phyloP scores from a whole-genome alignment of 2,888 invertebrate species.

The Polyommatus iphigenia region DNA sequence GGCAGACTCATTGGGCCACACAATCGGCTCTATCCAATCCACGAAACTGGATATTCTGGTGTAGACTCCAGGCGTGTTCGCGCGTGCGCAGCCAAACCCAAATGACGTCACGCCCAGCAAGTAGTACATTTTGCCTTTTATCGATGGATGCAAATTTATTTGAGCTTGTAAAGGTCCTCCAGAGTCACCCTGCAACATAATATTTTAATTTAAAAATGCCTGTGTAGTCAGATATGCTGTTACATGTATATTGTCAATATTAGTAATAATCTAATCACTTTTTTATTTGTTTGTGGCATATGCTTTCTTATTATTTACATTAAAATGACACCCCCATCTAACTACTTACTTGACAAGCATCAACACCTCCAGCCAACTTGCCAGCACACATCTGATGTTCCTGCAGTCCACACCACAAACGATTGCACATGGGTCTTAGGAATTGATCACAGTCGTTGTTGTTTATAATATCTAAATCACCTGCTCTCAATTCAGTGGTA shows the following conservation, averaged over 20 bases:
- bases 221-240: too few species aligned
- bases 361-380: slow-evolving; percentile 43
- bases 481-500: slow-evolving; percentile 25
- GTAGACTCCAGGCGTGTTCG: slow-evolving; percentile 46
- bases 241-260: too few species aligned
- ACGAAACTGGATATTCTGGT: slow-evolving; percentile 44
- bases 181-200: slow-evolving; percentile 81
- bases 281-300: too few species aligned
- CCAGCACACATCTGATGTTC: slow-evolving; percentile 45
- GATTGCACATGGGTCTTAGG: slow-evolving; percentile 37
- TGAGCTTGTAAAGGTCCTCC: slow-evolving; percentile 83
- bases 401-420: slow-evolving; percentile 42
- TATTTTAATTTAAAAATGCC: not conserved
- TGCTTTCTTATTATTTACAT: not conserved
- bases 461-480: slow-evolving; percentile 13
- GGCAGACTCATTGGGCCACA: slow-evolving; percentile 39
- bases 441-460: slow-evolving; percentile 35
- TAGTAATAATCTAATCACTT: too few species aligned
- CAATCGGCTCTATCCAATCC: slow-evolving; percentile 46
- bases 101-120: slow-evolving; percentile 48
- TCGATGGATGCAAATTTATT: slow-evolving; percentile 42
- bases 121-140: slow-evolving; percentile 41
- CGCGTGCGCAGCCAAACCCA: slow-evolving; percentile 45
- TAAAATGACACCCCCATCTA: not conserved
- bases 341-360: slow-evolving; percentile 42